Conservation (phyloP, 1,140 invertebrate genomes). For the Penaeus vannamei region DNA sequence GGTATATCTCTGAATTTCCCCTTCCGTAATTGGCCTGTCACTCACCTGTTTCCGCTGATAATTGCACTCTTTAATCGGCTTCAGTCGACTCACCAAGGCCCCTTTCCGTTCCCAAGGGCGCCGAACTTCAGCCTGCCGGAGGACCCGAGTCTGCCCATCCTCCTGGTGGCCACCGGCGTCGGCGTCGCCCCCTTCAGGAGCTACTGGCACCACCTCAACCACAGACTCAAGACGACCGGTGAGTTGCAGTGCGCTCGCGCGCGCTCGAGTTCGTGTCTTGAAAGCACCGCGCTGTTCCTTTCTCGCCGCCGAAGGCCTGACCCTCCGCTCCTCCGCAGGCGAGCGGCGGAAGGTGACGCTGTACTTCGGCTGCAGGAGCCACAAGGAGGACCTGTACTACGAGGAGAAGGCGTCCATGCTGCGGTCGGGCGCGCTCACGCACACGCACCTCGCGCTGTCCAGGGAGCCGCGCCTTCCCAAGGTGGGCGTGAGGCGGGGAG, state of each 20-base stretch:
- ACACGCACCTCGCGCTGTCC: conserved; percentile 88
- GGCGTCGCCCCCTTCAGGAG: conserved; percentile 91
- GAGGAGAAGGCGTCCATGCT: conserved; percentile 86
- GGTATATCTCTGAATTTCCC: too few relatives aligned
- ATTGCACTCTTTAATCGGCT: too few relatives aligned
- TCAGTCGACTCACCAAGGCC: too few relatives aligned
- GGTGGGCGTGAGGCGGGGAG: conserved; percentile 74
- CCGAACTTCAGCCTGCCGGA: conserved; percentile 81
- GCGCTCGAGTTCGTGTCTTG: too few relatives aligned
- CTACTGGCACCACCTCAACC: conserved; percentile 86
- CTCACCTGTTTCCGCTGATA: too few relatives aligned
- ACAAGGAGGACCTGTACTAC: conserved; percentile 86
- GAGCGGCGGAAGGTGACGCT: conserved; percentile 77
- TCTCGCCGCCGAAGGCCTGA: too few relatives aligned
- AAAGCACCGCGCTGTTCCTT: too few relatives aligned
- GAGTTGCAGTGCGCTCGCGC: background rate
- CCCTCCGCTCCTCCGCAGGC: too few relatives aligned
- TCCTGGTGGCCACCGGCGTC: conserved; percentile 95
- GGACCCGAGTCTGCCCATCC: conserved; percentile 84
- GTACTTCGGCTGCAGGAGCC: conserved; percentile 92
- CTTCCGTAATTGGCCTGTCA: too few relatives aligned
- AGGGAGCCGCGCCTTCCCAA: conserved; percentile 85
- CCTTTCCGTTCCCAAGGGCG: too few relatives aligned
- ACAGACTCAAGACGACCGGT: background rate
- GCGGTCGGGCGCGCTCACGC: conserved; percentile 81